A percentile compares a stretch with the other conserved stretches of the same genome.
Conservation (phyloP, 2,888 invertebrate genomes). For the Heliconius cydno region DNA sequence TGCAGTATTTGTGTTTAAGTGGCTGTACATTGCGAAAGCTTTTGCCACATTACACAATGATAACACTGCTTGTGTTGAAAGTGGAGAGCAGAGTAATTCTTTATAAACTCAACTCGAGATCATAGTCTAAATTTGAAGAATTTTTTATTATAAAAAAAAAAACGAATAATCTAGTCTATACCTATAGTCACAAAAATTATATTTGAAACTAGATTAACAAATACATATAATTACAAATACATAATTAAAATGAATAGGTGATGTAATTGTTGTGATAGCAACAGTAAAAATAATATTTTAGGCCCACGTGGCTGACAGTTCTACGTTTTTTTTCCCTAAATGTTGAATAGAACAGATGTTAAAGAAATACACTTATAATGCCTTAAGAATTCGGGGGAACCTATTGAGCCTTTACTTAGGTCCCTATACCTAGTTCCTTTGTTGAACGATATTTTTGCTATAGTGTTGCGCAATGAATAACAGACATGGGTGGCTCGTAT, state of each 20-base stretch:
- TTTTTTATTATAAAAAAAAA: neutral
- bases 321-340: constrained; percentile 46
- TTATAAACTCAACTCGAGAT: neutral
- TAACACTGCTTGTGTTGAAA: neutral
- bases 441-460: constrained; percentile 72
- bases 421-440: constrained; percentile 59
- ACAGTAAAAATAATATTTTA: constrained; percentile 46
- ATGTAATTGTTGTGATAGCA: constrained; percentile 38
- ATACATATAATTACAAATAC: neutral
- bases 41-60: neutral
- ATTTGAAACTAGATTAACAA: neutral
- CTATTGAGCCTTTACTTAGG: constrained; percentile 56
- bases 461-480: constrained; percentile 58
- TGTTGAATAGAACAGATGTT: constrained; percentile 79
- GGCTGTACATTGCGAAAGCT: neutral
- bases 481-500: constrained; percentile 61
- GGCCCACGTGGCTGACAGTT: constrained; percentile 69
- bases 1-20: too few relatives aligned
- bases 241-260: neutral
- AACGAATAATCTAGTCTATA: neutral
- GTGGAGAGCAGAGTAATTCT: neutral
- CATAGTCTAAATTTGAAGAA: too few relatives aligned
- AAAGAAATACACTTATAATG: constrained; percentile 70
- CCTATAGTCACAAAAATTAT: neutral
- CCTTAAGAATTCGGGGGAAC: constrained; percentile 68